Percentiles rank a stretch among this genome's conserved stretches.
These are phyloP conservation scores for Enteromius unitaeniatus DNA, from an alignment of 2,797 vertebrate genomes.

Conservation along the genomic window DNA sequence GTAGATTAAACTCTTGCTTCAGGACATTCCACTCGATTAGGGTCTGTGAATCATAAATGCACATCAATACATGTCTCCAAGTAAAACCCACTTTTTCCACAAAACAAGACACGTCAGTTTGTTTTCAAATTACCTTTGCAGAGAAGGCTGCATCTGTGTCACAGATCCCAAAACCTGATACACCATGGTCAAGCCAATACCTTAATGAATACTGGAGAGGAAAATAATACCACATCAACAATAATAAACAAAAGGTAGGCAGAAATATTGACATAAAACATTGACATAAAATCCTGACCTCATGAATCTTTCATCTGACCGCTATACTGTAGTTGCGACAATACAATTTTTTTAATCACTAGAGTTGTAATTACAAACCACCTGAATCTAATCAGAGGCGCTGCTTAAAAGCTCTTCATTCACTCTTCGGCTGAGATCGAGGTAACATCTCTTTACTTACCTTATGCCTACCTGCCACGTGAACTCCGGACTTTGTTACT, in stretches of 20 bases:
- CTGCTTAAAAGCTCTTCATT: no score
- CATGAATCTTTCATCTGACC: neutral
- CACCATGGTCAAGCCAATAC: constrained; percentile 78
- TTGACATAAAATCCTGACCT: neutral
- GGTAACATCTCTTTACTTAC: no score
- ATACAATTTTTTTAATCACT: neutral
- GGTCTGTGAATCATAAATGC: constrained; percentile 66
- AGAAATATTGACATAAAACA: constrained; percentile 13
- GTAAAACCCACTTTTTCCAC: neutral
- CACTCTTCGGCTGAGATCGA: no score
- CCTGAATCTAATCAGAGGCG: no score
- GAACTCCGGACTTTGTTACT: no score
- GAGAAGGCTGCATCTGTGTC: constrained; percentile 75
- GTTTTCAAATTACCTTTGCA: constrained; percentile 67
- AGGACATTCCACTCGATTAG: constrained; percentile 70
- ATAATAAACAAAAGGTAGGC: neutral
- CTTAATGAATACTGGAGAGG: constrained; percentile 64
- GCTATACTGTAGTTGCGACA: neutral
- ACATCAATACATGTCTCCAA: neutral
- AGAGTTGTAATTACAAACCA: no score
- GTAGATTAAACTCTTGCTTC: constrained; percentile 68
- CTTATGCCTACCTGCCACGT: no score
- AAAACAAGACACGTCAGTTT: neutral
- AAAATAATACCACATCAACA: constrained; percentile 19
- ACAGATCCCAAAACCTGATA: constrained; percentile 78